phyloP scores from a whole-genome alignment of 37 sponge, comb jelly and placozoan genomes.

The Haliclona indistincta region DNA sequence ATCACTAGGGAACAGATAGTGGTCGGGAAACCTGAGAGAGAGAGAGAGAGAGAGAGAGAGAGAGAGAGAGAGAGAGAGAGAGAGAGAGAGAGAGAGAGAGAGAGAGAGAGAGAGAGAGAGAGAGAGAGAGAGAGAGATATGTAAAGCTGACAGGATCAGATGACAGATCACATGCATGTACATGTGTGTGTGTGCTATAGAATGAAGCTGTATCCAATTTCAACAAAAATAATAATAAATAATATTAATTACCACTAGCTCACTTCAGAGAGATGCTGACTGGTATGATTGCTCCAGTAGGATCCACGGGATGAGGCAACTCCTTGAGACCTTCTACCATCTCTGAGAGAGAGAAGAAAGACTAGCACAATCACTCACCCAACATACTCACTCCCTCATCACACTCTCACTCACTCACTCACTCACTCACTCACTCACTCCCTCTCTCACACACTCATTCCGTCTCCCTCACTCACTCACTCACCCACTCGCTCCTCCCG shows the following conservation, averaged over 20 bases:
- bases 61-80: neutral
- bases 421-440: too few species aligned
- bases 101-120: neutral
- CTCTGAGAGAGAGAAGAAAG: neutral
- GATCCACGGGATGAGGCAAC: neutral
- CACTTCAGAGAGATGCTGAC: constrained; percentile 44
- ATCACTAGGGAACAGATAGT: constrained; percentile 32
- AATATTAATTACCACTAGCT: too few species aligned
- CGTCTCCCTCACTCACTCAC: too few species aligned
- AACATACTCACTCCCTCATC: too few species aligned
- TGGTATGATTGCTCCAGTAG: constrained; percentile 7
- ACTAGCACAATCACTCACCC: neutral
- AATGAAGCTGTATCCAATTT: neutral
- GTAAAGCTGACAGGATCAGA: neutral
- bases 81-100: neutral
- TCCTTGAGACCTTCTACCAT: neutral
- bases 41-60: neutral
- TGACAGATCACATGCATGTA: neutral
- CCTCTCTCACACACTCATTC: too few species aligned
- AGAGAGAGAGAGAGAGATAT: neutral
- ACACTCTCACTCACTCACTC: too few species aligned
- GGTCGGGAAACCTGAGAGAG: constrained; percentile 48
- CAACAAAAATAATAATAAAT: neutral
- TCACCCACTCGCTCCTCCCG: too few species aligned
- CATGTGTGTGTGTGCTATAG: neutral